A percentile compares a stretch with the other conserved stretches of the same genome.
Evolutionary conservation across 2,888 invertebrate species (phyloP).

Genomic region (Trimorus sp.): DNA sequence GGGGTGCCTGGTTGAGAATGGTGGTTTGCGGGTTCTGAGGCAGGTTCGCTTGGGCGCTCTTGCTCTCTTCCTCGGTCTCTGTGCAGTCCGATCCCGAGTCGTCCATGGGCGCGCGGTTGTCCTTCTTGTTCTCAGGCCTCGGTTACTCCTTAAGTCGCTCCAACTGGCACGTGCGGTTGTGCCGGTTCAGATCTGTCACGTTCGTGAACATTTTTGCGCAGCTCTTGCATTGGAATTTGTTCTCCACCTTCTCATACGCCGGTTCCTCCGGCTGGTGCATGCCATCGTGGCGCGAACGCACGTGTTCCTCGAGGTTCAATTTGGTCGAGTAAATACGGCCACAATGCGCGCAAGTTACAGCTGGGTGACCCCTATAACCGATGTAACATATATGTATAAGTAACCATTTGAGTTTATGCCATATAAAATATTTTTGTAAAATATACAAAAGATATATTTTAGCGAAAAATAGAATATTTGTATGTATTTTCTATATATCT

Average conservation of each 20-base stretch:
- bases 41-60: slow-evolving; percentile 81
- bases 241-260: slow-evolving; percentile 68
- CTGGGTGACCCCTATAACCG: slow-evolving; percentile 80
- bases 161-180: slow-evolving; percentile 74
- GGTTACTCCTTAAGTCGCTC: slow-evolving; percentile 72
- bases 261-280: slow-evolving; percentile 73
- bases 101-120: slow-evolving; percentile 77
- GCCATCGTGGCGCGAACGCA: slow-evolving; percentile 80
- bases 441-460: no score
- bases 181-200: slow-evolving; percentile 77
- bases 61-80: slow-evolving; percentile 77
- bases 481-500: no score
- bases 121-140: slow-evolving; percentile 75
- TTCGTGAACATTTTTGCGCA: slow-evolving; percentile 78
- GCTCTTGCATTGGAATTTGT: slow-evolving; percentile 77
- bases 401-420: no score
- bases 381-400: no score
- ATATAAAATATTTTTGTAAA: no score
- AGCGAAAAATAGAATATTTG: no score
- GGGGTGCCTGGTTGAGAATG: slow-evolving; percentile 79
- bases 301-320: slow-evolving; percentile 81
- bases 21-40: slow-evolving; percentile 81
- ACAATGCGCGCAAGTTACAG: slow-evolving; percentile 81
- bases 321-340: slow-evolving; percentile 81
- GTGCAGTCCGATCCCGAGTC: slow-evolving; percentile 76